phyloP scores from a whole-genome alignment of 2,113 vertebrate species.

The Siniperca knerii region DNA sequence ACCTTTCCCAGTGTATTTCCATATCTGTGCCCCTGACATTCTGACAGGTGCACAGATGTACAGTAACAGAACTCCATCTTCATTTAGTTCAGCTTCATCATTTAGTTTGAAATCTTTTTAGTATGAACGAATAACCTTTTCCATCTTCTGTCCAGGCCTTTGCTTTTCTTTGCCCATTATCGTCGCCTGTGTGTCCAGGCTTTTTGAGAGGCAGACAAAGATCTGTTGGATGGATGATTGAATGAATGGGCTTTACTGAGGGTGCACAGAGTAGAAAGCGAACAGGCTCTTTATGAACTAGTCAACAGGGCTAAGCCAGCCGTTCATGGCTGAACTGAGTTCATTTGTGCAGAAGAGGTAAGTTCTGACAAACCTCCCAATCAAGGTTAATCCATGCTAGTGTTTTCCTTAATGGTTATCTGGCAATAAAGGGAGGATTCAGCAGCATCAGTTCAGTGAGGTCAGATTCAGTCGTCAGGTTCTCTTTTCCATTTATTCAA shows the following conservation, averaged over 20 bases:
- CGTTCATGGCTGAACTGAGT: slow-evolving; percentile 35
- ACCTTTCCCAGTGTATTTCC: background rate
- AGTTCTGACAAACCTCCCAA: slow-evolving; percentile 26
- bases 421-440: slow-evolving; percentile 54
- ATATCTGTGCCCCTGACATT: background rate
- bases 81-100: background rate
- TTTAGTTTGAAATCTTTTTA: background rate
- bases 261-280: slow-evolving; percentile 7
- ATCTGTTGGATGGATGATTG: slow-evolving; percentile 8
- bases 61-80: slow-evolving; percentile 1
- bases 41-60: background rate
- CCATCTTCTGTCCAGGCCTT: slow-evolving; percentile 10
- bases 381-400: slow-evolving; percentile 65
- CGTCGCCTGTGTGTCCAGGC: background rate
- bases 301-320: slow-evolving; percentile 30
- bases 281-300: slow-evolving; percentile 23
- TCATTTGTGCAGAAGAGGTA: slow-evolving; percentile 33
- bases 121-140: background rate
- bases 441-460: slow-evolving; percentile 1
- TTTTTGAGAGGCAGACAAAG: slow-evolving; percentile 18
- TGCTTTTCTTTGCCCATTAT: slow-evolving; percentile 6
- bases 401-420: slow-evolving; percentile 73
- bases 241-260: slow-evolving; percentile 26
- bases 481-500: slow-evolving; percentile 32
- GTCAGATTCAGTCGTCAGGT: slow-evolving; percentile 22